Conservation (phyloP, 2,888 invertebrate genomes). For the Rutpela maculata region DNA sequence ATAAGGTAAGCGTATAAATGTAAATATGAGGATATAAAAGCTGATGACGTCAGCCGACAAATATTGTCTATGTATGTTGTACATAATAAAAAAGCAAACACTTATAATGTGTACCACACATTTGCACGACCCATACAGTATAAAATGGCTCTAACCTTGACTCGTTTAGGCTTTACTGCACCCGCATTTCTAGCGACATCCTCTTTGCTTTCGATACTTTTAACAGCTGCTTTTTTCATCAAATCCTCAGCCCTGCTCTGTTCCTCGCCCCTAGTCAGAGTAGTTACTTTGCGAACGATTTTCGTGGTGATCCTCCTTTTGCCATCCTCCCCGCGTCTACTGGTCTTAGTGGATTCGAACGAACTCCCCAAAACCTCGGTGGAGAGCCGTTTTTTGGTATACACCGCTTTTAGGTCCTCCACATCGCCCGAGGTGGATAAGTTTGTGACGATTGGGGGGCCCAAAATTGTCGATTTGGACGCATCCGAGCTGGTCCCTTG, state of each 20-base stretch:
- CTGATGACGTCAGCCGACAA: constrained; percentile 32
- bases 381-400: constrained; percentile 87
- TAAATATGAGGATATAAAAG: constrained; percentile 32
- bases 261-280: constrained; percentile 90
- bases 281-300: constrained; percentile 92
- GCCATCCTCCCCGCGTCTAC: constrained; percentile 86
- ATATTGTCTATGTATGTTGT: constrained; percentile 29
- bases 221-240: constrained; percentile 76
- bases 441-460: constrained; percentile 71
- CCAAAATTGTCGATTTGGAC: constrained; percentile 53
- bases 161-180: constrained; percentile 81
- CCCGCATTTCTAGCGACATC: constrained; percentile 76
- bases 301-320: constrained; percentile 89
- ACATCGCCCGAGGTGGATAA: constrained; percentile 62
- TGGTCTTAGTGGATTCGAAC: constrained; percentile 88
- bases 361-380: constrained; percentile 91
- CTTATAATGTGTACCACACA: constrained; percentile 10
- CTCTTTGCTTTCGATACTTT: constrained; percentile 77
- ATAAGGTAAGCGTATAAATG: constrained; percentile 20
- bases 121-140: constrained; percentile 9
- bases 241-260: constrained; percentile 84
- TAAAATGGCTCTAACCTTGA: constrained; percentile 79
- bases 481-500: constrained; percentile 78
- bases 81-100: constrained; percentile 39
- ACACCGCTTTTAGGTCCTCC: constrained; percentile 84